Evolutionary conservation across 2,797 vertebrate genomes (phyloP), one percentile per base, ranked within the genome.

Genomic region (Zalophus californianus): DNA sequence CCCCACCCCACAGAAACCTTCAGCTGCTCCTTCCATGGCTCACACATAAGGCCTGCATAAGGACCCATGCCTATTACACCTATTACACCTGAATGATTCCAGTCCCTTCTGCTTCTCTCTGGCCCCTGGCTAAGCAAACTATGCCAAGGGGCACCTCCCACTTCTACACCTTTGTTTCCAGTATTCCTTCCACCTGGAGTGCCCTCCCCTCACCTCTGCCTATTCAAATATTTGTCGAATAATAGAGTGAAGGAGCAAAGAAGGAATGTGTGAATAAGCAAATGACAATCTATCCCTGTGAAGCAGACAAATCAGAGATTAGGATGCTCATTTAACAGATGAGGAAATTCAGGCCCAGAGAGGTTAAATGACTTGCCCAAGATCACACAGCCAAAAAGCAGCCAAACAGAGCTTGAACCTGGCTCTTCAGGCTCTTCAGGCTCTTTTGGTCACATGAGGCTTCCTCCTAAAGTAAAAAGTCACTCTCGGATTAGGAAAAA

Each of bases 381-480:
- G 60, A 91, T 91, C 60, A 89, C 29, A 68, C 0, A 64, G 73
- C 11, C 62, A 88, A 60, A 12, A 35, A 60, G 23, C 70, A 66
- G 80, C 56, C 35, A 86, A 75, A 48, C 2, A 73, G 72, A 94
- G 87, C 56, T 27, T 73, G 50, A 68, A 83, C 48, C 58, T 23
- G 52, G 35, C 11, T 90, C 72, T 64, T 95, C 35, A 4, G 21
- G 73, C 56, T 38, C 85, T 94, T 92, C 35, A 4, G 21, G 73
- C 50, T 38, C 85, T 94, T 92, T 77, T 83, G 83, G 68, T 60
- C 50, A 92, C 27, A 32, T 66, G 20, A 54, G 73, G 20, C 78
- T 85, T 94, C 72, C 68, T 85, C 58, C 48, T 38, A n/a, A 66
- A 32, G n/a, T 85, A 80, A 62, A 97, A 94, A 96, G 27, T 77